A percentile compares a stretch with the other conserved stretches of the same genome.
These are phyloP conservation scores for Siniperca chuatsi DNA, from an alignment of 2,113 vertebrate species.

Conservation along the genomic window DNA sequence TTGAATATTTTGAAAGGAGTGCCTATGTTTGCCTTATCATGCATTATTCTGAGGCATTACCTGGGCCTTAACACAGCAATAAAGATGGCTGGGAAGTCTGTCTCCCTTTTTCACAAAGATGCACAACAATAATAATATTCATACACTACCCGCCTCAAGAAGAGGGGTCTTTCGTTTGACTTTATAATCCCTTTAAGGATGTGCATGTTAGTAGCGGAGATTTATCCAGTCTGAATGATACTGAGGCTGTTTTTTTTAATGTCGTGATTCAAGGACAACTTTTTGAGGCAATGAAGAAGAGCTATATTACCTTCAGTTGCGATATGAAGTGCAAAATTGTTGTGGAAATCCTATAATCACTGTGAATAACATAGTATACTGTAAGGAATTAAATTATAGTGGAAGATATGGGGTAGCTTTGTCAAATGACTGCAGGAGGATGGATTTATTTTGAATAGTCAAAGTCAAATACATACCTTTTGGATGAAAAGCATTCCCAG, in stretches of 20 bases:
- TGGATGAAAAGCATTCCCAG: background rate
- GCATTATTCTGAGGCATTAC: conserved; percentile 85
- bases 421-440: background rate
- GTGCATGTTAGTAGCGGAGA: conserved; percentile 61
- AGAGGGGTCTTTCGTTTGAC: conserved; percentile 65
- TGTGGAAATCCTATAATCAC: conserved; percentile 1
- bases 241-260: conserved; percentile 12
- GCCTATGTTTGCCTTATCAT: conserved; percentile 87
- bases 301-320: background rate
- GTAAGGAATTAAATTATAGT: background rate
- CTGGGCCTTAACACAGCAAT: conserved; percentile 80
- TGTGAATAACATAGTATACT: background rate
- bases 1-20: conserved; percentile 85
- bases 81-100: conserved; percentile 77
- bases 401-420: background rate
- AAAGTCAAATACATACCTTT: background rate
- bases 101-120: conserved; percentile 70
- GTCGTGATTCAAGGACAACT: conserved; percentile 27
- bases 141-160: conserved; percentile 63
- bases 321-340: conserved; percentile 5
- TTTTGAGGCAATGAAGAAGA: conserved; percentile 39
- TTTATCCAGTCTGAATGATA: conserved; percentile 56
- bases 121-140: conserved; percentile 83
- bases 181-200: conserved; percentile 78
- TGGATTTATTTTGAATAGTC: background rate